Base-by-base conservation (phyloP, 2,797 vertebrate genomes). In the Esox masquinongy region DNA sequence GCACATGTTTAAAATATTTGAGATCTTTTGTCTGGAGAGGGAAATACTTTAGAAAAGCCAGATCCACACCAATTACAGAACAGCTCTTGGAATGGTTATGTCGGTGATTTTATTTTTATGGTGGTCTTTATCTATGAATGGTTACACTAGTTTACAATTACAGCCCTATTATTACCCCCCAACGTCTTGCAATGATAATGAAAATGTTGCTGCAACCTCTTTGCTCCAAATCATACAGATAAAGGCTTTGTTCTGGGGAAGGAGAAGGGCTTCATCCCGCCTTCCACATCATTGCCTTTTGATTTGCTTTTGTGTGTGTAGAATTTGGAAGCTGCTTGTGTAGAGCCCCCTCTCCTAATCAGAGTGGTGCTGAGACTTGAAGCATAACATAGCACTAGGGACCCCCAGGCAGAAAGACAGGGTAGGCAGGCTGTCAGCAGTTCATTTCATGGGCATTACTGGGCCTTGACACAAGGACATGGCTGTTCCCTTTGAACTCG, bases 391-490 rank as follows among this genome's bases (percentile, higher is more conserved):
- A 67, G 50, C 59, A 63, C 77, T 36, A 67, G 56, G 39, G 34
- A 4, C 31, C 31, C 19, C 11, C 39, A 70, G 56, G 36, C 39
- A 70, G 14, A 24, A 4, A 59, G 56, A 59, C 56, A 24, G 22
- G 56, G 56, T 16, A 59, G 56, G 22, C 56, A 24, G 74, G 15
- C 56, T 63, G 61, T 69, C 77, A 71, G 43, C 70, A 78, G 76
- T 81, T 91, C 79, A 90, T 91, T 91, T 91, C 83, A 90, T 76
- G 87, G 86, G 74, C 82, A 81, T 89, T 86, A 86, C 64, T 76
- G 73, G 74, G 67, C 68, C 76, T 79, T 82, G 82, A 75, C 64
- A 49, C 31, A 73, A 78, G 84, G 81, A 80, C 80, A 68, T 6
- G 4, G 79, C 77, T 79, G 70, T 24, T 86, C 74, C 74, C 83